Base-by-base conservation (phyloP, 30 jellyfish, hydroid and myxozoan genomes). In the Aurelia aurita region DNA sequence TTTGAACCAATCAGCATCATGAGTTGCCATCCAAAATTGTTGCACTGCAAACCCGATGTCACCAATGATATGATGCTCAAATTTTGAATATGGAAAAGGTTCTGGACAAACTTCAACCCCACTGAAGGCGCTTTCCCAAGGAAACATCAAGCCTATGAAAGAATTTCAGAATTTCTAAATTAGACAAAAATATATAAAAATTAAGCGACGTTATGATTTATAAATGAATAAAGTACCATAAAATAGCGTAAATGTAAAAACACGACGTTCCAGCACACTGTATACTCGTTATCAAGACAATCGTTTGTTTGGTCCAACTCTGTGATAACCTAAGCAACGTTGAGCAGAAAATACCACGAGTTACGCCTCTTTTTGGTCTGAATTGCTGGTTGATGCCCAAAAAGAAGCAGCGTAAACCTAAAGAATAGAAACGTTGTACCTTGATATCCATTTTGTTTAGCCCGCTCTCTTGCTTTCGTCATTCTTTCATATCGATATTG, bases 21-120 rank as follows among this genome's bases (percentile, higher is more conserved):
- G 97, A 19, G 97, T 53, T 47, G 97, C 92, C 97, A 88, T 88
- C 97, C 97, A 88, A 16, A 54, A 79, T 51, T 88, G 97, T 39
- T 88, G 92, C 9, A 65, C 89, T 4, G 97, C 97, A 62, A 88
- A 88, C 22, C 97, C 97, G 23, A 88, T 65, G 44, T 88, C 97
- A 7, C 97, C 97, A 58, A 86, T 66, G 31, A 88, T 64, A 61
- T 88, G 97, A 79, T 88, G 97, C 72, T 88, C 97, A 79, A 61
- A 88, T 55, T 61, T 88, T 26, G 97, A 88, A 44, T 88, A 88
- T 4, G 97, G 97, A 43, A 53, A 72, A 22, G 97, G 97, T 31
- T 79, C 97, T 7, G 97, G 97, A 63, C 97, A 88, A 16, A 88
- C 97, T 53, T 88, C 97, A 59, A 79, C 32, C 4, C 97, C 97